Conservation (phyloP, 2,797 vertebrate species). For the Ptychadena robeensis region DNA sequence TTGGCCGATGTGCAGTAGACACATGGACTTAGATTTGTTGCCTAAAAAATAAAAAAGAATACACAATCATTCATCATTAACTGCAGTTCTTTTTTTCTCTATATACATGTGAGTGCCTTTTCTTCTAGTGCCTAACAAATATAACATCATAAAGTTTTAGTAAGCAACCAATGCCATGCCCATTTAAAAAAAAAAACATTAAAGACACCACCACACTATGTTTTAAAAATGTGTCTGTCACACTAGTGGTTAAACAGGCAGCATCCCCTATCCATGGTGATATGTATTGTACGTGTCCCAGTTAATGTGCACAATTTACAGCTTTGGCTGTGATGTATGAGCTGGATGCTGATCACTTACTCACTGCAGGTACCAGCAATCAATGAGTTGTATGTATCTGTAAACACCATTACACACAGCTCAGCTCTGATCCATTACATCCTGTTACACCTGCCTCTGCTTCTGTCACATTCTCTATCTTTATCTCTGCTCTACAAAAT, state of each 20-base stretch:
- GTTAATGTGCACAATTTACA: conserved; percentile 50
- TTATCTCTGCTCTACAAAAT: not conserved
- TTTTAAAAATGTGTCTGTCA: not conserved
- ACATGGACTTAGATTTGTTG: too few relatives aligned
- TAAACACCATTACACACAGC: conserved; percentile 45
- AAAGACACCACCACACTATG: too few relatives aligned
- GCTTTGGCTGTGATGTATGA: conserved; percentile 51
- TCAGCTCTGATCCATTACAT: conserved; percentile 47
- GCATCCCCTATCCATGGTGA: conserved; percentile 11
- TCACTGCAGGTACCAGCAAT: conserved; percentile 55
- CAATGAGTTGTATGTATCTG: conserved; percentile 51
- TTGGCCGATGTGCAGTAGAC: too few relatives aligned
- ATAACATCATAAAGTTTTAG: too few relatives aligned
- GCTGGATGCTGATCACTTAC: conserved; percentile 53
- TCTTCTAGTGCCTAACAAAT: too few relatives aligned
- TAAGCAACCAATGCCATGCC: too few relatives aligned
- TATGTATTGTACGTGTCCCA: conserved; percentile 11
- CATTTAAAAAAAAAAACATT: too few relatives aligned
- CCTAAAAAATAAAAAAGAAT: too few relatives aligned
- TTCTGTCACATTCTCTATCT: conserved; percentile 7
- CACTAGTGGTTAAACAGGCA: conserved; percentile 26
- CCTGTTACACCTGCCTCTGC: conserved; percentile 13
- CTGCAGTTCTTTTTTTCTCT: too few relatives aligned
- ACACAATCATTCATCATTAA: too few relatives aligned
- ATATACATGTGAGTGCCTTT: too few relatives aligned